Conservation (phyloP, 2,797 vertebrate genomes). For the Etheostoma nigrum region DNA sequence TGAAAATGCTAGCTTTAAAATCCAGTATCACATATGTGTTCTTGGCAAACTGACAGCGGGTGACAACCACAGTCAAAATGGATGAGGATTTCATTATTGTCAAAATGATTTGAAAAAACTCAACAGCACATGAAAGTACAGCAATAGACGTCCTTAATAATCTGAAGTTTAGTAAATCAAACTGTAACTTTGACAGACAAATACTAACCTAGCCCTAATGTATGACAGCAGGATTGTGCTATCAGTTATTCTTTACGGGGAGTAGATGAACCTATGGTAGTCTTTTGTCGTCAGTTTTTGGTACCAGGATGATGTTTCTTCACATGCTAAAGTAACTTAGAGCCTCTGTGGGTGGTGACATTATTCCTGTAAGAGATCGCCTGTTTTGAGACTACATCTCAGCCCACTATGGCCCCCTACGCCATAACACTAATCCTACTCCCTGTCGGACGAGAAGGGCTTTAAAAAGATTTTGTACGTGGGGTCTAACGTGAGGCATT, state of each 20-base stretch:
- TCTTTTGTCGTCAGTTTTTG: constrained; percentile 36
- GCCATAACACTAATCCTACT: constrained; percentile 71
- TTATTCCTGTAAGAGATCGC: constrained; percentile 74
- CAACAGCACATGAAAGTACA: constrained; percentile 5
- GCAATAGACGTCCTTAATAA: constrained; percentile 19
- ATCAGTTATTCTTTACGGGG: constrained; percentile 36
- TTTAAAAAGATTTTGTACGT: constrained; percentile 62
- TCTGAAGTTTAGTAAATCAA: constrained; percentile 30
- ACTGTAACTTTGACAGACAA: constrained; percentile 30
- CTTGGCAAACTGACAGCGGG: constrained; percentile 34
- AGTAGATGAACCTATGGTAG: background rate
- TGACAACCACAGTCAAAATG: constrained; percentile 14
- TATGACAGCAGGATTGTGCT: background rate
- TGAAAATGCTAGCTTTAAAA: constrained; percentile 24
- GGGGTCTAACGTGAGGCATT: constrained; percentile 61
- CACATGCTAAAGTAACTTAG: constrained; percentile 37
- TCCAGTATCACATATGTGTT: constrained; percentile 15
- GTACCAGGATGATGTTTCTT: constrained; percentile 43
- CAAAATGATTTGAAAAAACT: constrained; percentile 30
- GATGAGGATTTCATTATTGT: constrained; percentile 24
- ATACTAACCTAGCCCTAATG: constrained; percentile 6
- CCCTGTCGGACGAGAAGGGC: constrained; percentile 60
- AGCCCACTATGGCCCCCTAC: constrained; percentile 47
- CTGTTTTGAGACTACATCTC: constrained; percentile 72
- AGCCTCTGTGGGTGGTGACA: constrained; percentile 60